A percentile compares a stretch with the other conserved stretches of the same genome.
Conservation (phyloP, 2,797 vertebrate species). For the Hippopotamyrus pictus region DNA sequence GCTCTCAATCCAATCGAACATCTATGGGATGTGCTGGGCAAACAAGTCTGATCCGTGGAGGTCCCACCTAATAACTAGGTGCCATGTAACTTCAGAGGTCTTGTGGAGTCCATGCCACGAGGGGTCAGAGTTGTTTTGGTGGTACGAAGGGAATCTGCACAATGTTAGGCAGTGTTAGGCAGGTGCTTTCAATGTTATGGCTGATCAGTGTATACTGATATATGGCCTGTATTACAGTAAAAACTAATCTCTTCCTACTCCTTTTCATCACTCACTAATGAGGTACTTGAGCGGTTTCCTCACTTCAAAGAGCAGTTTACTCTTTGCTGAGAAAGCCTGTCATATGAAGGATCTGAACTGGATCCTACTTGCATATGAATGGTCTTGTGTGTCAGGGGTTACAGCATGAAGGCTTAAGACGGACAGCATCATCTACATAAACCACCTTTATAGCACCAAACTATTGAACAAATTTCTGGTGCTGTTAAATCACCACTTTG, state of each 20-base stretch:
- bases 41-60: not conserved
- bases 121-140: not conserved
- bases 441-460: not conserved
- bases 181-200: not conserved
- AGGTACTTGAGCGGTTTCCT: not conserved
- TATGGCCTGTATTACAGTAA: not conserved
- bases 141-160: not conserved
- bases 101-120: not conserved
- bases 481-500: not conserved
- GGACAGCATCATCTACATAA: not conserved
- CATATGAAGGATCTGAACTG: not conserved
- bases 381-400: not conserved
- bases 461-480: not conserved
- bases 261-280: not conserved
- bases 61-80: not conserved
- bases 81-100: not conserved
- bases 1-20: not conserved
- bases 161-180: not conserved
- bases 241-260: not conserved
- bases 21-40: not conserved
- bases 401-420: not conserved
- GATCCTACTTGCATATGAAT: not conserved
- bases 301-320: not conserved
- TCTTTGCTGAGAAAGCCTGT: not conserved
- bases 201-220: not conserved